phyloP scores from a whole-genome alignment of 2,888 invertebrate genomes.

The Thelaira solivaga region DNA sequence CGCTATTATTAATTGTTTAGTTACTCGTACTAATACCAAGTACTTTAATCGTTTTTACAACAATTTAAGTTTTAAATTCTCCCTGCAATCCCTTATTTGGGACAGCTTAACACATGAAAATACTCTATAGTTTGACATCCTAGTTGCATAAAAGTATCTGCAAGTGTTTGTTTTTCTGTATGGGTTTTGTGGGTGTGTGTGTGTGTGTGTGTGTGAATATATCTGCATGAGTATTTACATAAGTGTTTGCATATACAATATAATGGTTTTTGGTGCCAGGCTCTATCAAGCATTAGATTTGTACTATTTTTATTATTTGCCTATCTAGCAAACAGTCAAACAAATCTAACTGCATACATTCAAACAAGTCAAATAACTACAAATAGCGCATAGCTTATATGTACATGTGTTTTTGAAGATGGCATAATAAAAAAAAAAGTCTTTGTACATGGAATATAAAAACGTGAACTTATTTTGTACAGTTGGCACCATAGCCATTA shows the following conservation, averaged over 20 bases:
- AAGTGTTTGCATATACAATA: slow-evolving; percentile 32
- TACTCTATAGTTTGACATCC: neutral
- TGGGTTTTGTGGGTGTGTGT: neutral
- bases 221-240: neutral
- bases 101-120: neutral
- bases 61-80: no score
- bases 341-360: slow-evolving; percentile 20
- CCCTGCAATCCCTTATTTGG: neutral
- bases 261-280: slow-evolving; percentile 51
- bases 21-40: no score
- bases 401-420: slow-evolving; percentile 16
- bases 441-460: neutral
- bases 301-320: slow-evolving; percentile 46
- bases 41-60: no score
- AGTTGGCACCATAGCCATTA: neutral
- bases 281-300: slow-evolving; percentile 53
- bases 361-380: slow-evolving; percentile 30
- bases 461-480: neutral
- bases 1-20: no score
- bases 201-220: neutral
- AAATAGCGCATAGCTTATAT: slow-evolving; percentile 38
- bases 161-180: no score
- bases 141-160: neutral
- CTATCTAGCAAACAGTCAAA: slow-evolving; percentile 40
- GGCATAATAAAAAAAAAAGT: neutral